Percentiles rank a stretch among this genome's conserved stretches.
phyloP scores from a whole-genome alignment of 2,888 invertebrate genomes.

The Campaea margaritaria region DNA sequence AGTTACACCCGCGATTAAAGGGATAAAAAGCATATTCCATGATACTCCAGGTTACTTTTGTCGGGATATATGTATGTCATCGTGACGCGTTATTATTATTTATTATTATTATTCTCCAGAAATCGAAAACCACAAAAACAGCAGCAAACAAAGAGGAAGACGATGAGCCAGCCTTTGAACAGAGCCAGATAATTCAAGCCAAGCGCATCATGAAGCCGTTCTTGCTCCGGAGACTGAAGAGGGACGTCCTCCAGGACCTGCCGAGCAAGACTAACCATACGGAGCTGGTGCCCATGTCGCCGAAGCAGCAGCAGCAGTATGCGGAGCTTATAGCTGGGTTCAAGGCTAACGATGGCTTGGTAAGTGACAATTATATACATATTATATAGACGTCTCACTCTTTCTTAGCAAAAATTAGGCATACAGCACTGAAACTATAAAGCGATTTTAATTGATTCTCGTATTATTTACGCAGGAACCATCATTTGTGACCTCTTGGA shows the following conservation, averaged over 20 bases:
- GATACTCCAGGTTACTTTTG: no score
- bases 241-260: constrained; percentile 93
- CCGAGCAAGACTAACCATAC: constrained; percentile 92
- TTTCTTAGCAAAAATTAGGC: no score
- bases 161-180: constrained; percentile 92
- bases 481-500: no score
- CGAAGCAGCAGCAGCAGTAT: constrained; percentile 91
- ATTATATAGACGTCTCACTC: no score
- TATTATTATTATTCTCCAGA: constrained; percentile 73
- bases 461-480: no score
- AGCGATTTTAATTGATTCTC: no score
- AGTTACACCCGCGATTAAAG: no score
- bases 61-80: no score
- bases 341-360: constrained; percentile 86
- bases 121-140: constrained; percentile 83
- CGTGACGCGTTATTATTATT: no score
- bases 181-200: constrained; percentile 95
- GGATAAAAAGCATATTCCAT: no score
- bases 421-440: no score
- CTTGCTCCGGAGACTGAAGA: constrained; percentile 94
- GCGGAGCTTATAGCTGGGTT: constrained; percentile 89
- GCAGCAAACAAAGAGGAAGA: constrained; percentile 80
- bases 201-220: constrained; percentile 99
- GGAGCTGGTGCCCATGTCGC: constrained; percentile 87
- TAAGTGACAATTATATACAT: constrained; percentile 52